Conservation (phyloP, 1,140 invertebrate species). For the Papilio machaon region DNA sequence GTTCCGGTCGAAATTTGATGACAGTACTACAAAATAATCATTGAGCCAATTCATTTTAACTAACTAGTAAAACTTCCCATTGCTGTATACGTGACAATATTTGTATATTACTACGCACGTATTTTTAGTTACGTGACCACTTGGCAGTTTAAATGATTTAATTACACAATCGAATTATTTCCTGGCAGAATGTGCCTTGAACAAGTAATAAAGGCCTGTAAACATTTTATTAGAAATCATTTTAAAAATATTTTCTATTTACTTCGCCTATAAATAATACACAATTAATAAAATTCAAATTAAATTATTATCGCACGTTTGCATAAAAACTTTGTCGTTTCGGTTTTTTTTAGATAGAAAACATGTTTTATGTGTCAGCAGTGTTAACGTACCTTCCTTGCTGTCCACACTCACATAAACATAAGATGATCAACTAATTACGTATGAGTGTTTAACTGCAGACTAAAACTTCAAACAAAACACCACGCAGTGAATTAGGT, state of each 20-base stretch:
- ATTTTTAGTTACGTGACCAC: conserved; percentile 4
- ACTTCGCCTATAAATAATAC: neutral
- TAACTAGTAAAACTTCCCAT: neutral
- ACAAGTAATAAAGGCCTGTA: neutral
- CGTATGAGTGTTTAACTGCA: neutral
- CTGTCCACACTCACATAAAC: neutral
- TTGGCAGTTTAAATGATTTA: neutral
- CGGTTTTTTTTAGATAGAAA: neutral
- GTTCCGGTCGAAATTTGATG: too few species aligned
- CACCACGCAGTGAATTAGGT: neutral
- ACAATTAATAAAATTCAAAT: too few species aligned
- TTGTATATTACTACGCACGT: conserved; percentile 1
- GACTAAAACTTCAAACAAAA: neutral
- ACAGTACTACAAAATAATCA: too few species aligned
- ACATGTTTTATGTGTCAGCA: neutral
- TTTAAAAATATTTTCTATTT: neutral
- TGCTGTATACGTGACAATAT: neutral
- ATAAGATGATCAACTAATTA: conserved; percentile 3
- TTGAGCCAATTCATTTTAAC: neutral
- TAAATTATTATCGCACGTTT: too few species aligned
- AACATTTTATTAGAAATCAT: neutral
- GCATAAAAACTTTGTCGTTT: neutral
- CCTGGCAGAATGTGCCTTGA: conserved; percentile 11
- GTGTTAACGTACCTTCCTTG: neutral
- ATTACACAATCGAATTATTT: conserved; percentile 3